Evolutionary conservation across 1,140 invertebrate species (phyloP).

Genomic region (Eubasilissa regina): DNA sequence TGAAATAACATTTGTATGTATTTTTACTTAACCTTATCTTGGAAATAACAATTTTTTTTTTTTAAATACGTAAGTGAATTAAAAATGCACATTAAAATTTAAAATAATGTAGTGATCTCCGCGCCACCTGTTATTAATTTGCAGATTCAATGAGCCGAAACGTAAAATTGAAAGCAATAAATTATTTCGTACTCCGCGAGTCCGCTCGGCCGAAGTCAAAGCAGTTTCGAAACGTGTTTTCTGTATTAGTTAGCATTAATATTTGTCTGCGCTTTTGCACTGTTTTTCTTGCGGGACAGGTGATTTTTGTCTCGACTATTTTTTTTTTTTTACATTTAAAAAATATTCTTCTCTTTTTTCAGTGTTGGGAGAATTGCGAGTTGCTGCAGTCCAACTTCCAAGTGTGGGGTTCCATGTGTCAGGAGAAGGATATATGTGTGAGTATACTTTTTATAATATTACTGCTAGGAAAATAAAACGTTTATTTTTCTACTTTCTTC

Average conservation of each 20-base stretch:
- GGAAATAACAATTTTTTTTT: too few relatives aligned
- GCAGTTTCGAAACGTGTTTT: slow-evolving; percentile 16
- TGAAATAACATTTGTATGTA: too few relatives aligned
- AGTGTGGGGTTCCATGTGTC: slow-evolving; percentile 80
- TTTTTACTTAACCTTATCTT: too few relatives aligned
- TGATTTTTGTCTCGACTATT: too few relatives aligned
- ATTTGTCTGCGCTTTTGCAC: not conserved
- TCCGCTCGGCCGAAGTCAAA: not conserved
- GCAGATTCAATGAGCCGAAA: slow-evolving; percentile 50
- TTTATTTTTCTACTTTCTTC: not conserved
- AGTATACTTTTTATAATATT: slow-evolving; percentile 66
- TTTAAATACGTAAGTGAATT: too few relatives aligned
- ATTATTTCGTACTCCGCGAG: slow-evolving; percentile 48
- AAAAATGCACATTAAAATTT: too few relatives aligned
- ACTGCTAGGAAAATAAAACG: too few relatives aligned
- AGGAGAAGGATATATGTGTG: slow-evolving; percentile 80
- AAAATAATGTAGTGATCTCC: not conserved
- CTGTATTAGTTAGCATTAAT: slow-evolving; percentile 7
- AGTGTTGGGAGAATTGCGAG: slow-evolving; percentile 88
- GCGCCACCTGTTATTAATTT: not conserved
- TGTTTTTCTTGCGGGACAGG: not conserved
- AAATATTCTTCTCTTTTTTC: slow-evolving; percentile 70
- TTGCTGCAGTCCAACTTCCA: slow-evolving; percentile 82
- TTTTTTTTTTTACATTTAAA: not conserved
- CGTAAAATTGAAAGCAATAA: slow-evolving; percentile 58